Conservation (phyloP, 1,140 invertebrate genomes). For the Drosophila mauritiana region DNA sequence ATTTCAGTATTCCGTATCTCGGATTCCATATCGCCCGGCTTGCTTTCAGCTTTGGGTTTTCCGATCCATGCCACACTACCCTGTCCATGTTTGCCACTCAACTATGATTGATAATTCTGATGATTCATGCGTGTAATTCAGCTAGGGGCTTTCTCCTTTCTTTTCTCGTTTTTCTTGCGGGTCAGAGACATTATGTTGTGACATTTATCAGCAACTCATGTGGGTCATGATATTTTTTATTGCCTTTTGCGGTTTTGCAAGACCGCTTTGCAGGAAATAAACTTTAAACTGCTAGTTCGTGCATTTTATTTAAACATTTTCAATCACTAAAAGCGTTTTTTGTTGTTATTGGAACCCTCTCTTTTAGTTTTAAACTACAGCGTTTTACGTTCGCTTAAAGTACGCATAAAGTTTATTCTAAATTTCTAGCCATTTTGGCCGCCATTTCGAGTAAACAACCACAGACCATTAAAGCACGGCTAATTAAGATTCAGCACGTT, state of each 20-base stretch:
- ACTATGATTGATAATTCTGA: constrained; percentile 80
- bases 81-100: constrained; percentile 65
- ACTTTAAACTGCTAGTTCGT: not conserved
- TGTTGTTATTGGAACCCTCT: no score
- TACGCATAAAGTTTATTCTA: not conserved
- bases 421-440: not conserved
- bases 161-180: constrained; percentile 2
- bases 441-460: constrained; percentile 49
- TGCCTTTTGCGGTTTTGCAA: constrained; percentile 1
- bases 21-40: constrained; percentile 22
- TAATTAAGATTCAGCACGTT: constrained; percentile 80
- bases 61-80: not conserved
- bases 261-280: not conserved
- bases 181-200: constrained; percentile 38
- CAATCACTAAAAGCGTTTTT: not conserved
- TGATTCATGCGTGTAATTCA: constrained; percentile 78
- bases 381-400: no score
- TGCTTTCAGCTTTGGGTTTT: constrained; percentile 20
- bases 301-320: not conserved
- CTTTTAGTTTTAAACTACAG: no score
- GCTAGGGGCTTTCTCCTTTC: constrained; percentile 39
- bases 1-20: constrained; percentile 18
- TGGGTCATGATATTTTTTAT: constrained; percentile 28
- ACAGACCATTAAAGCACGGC: constrained; percentile 61
- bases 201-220: constrained; percentile 40